Base-by-base conservation (phyloP, 2,888 invertebrate genomes). In the Cloeon dipterum region DNA sequence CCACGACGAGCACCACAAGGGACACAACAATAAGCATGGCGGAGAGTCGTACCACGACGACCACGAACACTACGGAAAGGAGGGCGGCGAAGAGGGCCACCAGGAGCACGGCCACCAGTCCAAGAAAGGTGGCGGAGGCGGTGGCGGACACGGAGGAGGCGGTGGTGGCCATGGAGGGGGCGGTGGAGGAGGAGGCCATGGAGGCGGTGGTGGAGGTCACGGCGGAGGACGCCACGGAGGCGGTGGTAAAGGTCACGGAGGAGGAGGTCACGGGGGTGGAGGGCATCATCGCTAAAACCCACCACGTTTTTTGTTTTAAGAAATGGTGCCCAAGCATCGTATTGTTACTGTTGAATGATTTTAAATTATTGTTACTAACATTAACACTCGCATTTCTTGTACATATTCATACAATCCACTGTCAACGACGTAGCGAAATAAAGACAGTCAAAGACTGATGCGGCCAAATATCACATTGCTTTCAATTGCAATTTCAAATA, bases 21-120 rank as follows among this genome's bases (percentile, higher is more conserved):
- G 66, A 5, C 66, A 68, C 51, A 60, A 63, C 29, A 62, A 61
- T 17, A 63, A 68, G 42, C 59, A 64, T 43, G 70, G 69, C 1
- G 55, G 63, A 23, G 62, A 67, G 11, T 61, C 58, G 18, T 63
- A 67, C 48, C 61, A 66, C 45, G 57, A 60, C 16, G 53, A 70
- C 34, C 57, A 63, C 34, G 59, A 60, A 14, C 63, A 66, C 40
- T 70, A 61, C 42, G 64, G 55, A 3, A 64, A 65, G 45, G 63
- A 68, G 38, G 62, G 59, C 2, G 67, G 59, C 3, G 55, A 59
- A 34, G 53, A 54, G 19, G 53, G 59, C 8, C 61, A 55, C 19
- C 63, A 64, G 40, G 58, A 58, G 32, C 63, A 62, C 41, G 62
- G 50, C 1, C 65, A 58, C 44, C 54, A n/a, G n/a, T n/a, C n/a